Base-by-base conservation (phyloP, 2,113 vertebrate genomes). In the Ophthalmolycus amberensis region DNA sequence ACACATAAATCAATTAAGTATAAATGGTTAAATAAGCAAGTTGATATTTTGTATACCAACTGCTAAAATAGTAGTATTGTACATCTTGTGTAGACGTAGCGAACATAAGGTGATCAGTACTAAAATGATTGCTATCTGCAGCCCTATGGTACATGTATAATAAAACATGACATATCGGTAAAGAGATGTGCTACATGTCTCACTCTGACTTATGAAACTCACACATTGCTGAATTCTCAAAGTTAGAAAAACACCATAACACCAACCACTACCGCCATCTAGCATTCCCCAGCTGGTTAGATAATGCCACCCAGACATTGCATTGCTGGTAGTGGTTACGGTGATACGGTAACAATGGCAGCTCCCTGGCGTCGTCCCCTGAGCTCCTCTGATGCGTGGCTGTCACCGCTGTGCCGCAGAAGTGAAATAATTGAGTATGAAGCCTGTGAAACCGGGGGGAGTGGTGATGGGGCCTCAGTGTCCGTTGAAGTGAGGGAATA, bases 401-500 rank as follows among this genome's bases (percentile, higher is more conserved):
- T 20, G 58, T 75, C 84, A 46, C 69, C 46, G 10, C 78, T 7
- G 37, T 27, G 75, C 73, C 15, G 77, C 80, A 56, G 80, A 81
- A 63, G 82, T 74, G 70, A 82, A 90, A 87, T 70, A 81, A 88
- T 79, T 80, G 80, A 83, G 71, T 76, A 42, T 71, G 62, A 78
- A 88, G 72, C 85, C 0, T n/a, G 9, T 63, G 71, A 83, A 72
- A 77, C 78, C 56, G 37, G 58, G 37, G 50, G 50, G 70, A 54
- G 52, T 40, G 40, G 70, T 66, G 74, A 80, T 52, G 76, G 56
- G 77, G 80, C 80, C 58, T 80, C 77, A 0, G 86, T 90, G 84
- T 85, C 89, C 74, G 80, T 37, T 80, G 86, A 79, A 92, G 89
- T 86, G 82, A 91, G 64, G 69, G 75, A 79, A 77, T 84, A 85